Conservation (phyloP, 2,113 vertebrate species). For the Addax nasomaculatus region DNA sequence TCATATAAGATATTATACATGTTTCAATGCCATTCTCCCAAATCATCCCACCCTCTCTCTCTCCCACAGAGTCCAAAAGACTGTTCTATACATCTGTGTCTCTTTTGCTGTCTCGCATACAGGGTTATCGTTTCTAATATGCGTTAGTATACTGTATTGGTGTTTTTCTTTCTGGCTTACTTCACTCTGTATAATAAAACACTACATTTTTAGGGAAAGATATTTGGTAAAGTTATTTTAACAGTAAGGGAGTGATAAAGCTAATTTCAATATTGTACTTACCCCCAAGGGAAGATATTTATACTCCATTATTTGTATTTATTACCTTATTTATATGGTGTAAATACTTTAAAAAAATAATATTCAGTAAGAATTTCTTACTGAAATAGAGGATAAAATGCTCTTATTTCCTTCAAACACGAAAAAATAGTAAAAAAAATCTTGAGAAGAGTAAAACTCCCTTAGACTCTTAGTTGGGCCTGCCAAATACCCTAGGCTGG, state of each 20-base stretch:
- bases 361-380: background rate
- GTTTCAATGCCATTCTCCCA: no score
- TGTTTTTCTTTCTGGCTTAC: no score
- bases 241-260: background rate
- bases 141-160: no score
- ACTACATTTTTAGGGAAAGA: background rate
- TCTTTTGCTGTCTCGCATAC: no score
- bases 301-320: background rate
- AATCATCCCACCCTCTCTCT: no score
- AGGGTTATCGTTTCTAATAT: no score
- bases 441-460: background rate
- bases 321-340: background rate
- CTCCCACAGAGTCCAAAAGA: no score
- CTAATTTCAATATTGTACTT: background rate
- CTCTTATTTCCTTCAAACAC: background rate
- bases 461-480: background rate
- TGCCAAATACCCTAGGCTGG: background rate
- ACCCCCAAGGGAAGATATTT: background rate
- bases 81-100: no score
- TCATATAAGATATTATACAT: no score
- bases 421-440: background rate
- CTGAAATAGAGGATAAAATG: background rate
- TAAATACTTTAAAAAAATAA: background rate
- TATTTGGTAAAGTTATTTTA: conserved; percentile 29
- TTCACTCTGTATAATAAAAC: background rate